Evolutionary conservation across 2,797 vertebrate species (phyloP).

Genomic region (Alauda arvensis): DNA sequence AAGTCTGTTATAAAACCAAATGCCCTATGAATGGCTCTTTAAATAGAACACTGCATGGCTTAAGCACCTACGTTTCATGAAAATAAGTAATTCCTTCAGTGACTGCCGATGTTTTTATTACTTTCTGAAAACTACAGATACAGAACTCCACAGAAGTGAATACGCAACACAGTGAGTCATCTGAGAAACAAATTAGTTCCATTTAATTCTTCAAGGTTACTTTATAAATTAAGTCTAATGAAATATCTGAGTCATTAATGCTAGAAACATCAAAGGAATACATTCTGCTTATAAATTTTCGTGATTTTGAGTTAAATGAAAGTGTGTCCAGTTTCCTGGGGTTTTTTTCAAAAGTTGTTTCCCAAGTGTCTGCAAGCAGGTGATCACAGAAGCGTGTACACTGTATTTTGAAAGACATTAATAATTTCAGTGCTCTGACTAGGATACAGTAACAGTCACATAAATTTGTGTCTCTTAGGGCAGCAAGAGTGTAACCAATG

Average conservation of each 20-base stretch:
- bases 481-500: background rate
- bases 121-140: background rate
- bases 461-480: background rate
- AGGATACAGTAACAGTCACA: background rate
- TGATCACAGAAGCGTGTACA: background rate
- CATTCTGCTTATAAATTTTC: background rate
- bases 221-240: conserved; percentile 13
- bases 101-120: background rate
- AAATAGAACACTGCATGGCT: background rate
- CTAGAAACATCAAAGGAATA: background rate
- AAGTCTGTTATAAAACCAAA: background rate
- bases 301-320: background rate
- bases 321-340: background rate
- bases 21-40: background rate
- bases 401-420: background rate
- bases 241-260: background rate
- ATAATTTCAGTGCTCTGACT: background rate
- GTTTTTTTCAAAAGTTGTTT: background rate
- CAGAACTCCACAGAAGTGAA: background rate
- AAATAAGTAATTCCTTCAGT: background rate
- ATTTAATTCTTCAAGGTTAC: conserved; percentile 18
- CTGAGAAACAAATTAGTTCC: conserved; percentile 7
- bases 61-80: background rate
- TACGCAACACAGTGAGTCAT: background rate
- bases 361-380: background rate